Percentiles rank a stretch among this genome's conserved stretches.
These are phyloP conservation scores for Folsomia candida DNA, from an alignment of 2,888 invertebrate genomes.

Conservation along the genomic window DNA sequence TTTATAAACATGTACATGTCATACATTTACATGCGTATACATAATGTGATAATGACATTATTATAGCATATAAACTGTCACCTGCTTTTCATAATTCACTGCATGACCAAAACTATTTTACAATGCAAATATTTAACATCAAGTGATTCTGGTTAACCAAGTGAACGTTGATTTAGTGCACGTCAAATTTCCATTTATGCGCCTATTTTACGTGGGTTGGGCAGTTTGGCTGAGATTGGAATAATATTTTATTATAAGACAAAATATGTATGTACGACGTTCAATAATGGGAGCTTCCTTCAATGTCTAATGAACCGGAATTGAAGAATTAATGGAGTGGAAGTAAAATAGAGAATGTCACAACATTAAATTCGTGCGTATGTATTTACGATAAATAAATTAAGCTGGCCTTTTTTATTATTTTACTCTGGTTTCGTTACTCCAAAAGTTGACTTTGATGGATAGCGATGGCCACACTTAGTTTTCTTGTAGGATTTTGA, in stretches of 20 bases:
- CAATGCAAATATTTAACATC: background rate
- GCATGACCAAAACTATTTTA: background rate
- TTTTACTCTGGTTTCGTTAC: background rate
- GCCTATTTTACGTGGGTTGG: background rate
- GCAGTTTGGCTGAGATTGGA: background rate
- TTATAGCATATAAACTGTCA: background rate
- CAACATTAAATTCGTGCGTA: background rate
- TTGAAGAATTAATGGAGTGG: background rate
- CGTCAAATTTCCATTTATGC: background rate
- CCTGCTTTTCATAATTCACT: background rate
- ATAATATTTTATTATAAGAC: too few species aligned
- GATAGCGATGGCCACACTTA: background rate
- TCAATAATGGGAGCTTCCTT: background rate
- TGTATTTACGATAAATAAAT: background rate
- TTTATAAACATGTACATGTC: too few species aligned
- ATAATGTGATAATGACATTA: background rate
- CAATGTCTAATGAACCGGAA: slow-evolving; percentile 2
- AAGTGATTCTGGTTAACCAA: background rate
- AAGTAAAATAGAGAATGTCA: background rate
- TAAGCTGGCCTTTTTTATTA: too few species aligned
- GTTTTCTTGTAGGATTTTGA: background rate
- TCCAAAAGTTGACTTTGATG: background rate
- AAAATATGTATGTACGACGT: too few species aligned
- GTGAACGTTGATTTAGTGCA: background rate
- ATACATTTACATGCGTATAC: too few species aligned